Base-by-base conservation (phyloP, 2,113 vertebrate genomes). In the Misgurnus anguillicaudatus region DNA sequence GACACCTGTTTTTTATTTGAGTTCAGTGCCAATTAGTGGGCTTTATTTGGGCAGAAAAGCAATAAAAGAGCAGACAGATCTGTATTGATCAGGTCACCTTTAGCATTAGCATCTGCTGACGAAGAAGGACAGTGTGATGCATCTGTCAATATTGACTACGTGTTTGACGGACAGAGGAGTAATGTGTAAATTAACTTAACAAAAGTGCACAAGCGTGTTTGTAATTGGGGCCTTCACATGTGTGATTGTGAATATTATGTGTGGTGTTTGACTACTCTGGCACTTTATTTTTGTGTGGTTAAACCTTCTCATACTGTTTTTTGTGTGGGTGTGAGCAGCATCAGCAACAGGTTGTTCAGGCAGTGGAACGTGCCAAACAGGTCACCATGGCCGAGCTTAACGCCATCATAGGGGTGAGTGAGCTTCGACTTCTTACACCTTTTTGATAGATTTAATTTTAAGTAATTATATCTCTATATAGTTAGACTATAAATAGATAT, bases 271-370 rank as follows among this genome's bases (percentile, higher is more conserved):
- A 51, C 55, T 62, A 66, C 13, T 63, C 45, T 31, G 11, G 10
- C 41, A 24, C 1, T 36, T 45, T 36, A n/a, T 60, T 24, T 82
- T 9, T 77, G 41, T 67, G 14, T 84, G 47, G 77, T 7, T 85
- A 17, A 4, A 13, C 47, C 13, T 51, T 51, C 10, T 51, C 13
- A 51, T 4, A 51, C 47, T 11, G 47, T 51, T 13, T 51, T 11
- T 51, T 51, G 11, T 48, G 6, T 84, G 69, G 84, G 47, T 60
- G 21, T 74, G 24, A 83, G 57, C 84, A 98, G 96, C 96, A 98
- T 79, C 96, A 98, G 86, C 96, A 97, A 88, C 96, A 98, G 86
- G 96, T 98, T 78, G 91, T 97, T 55, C 96, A 98, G 90, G 96
- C 96, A 0, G 92, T 98, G 89, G 96, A 98, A 39, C 83, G 95